These are phyloP conservation scores for Temnopleurus reevesii DNA, from an alignment of 53 echinoderm and acorn worm genomes.

Conservation along the genomic window DNA sequence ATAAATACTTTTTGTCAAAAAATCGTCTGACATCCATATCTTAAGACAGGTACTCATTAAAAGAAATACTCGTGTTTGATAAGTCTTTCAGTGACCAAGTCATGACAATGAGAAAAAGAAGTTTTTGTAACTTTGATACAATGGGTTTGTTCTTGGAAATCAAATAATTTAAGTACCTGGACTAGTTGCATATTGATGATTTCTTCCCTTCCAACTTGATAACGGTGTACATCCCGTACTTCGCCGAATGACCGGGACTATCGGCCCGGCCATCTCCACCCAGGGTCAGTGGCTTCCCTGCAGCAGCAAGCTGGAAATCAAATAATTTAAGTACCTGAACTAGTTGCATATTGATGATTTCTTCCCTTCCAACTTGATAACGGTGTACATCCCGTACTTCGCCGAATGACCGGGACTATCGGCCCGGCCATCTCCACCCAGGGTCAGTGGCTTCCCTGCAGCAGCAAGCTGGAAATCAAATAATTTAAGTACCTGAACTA, in stretches of 20 bases:
- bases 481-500: constrained; percentile 59
- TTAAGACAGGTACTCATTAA: neutral
- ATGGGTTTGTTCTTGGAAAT: too few relatives aligned
- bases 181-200: constrained; percentile 67
- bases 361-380: constrained; percentile 56
- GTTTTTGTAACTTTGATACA: too few relatives aligned
- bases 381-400: constrained; percentile 61
- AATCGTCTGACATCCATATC: neutral
- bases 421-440: constrained; percentile 63
- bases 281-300: constrained; percentile 23
- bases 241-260: constrained; percentile 70
- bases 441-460: neutral
- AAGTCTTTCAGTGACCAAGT: too few relatives aligned
- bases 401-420: constrained; percentile 71
- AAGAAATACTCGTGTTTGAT: neutral
- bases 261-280: constrained; percentile 69
- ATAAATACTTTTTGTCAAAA: too few relatives aligned
- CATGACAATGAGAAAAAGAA: neutral
- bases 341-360: constrained; percentile 61
- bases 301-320: too few relatives aligned
- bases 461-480: neutral
- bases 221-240: constrained; percentile 60
- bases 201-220: constrained; percentile 66
- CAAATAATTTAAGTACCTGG: too few relatives aligned
- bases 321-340: constrained; percentile 57